Evolutionary conservation across 2,797 vertebrate species (phyloP).

Genomic region (Notolabrus celidotus): DNA sequence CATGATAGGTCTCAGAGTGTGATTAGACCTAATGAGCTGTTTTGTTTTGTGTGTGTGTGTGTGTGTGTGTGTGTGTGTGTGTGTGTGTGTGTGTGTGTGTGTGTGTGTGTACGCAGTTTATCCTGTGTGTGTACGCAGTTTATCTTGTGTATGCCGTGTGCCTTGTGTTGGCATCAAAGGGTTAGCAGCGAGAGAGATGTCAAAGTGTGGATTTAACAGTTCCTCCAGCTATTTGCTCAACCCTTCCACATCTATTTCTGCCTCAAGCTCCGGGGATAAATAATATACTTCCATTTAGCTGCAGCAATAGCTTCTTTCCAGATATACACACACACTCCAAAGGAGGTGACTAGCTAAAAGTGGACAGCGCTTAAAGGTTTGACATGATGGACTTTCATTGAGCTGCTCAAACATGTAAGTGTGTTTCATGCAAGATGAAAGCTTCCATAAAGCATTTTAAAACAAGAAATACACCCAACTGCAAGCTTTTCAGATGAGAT

Average conservation of each 20-base stretch:
- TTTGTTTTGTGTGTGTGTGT: conserved; percentile 2
- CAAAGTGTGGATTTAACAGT: conserved; percentile 48
- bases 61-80: too few species aligned
- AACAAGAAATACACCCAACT: neutral
- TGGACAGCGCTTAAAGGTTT: conserved; percentile 22
- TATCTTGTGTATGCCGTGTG: conserved; percentile 9
- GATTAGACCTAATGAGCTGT: conserved; percentile 51
- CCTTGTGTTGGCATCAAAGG: conserved; percentile 29
- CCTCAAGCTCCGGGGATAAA: conserved; percentile 52
- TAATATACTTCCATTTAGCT: conserved; percentile 42
- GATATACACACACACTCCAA: conserved; percentile 15
- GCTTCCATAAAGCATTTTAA: neutral
- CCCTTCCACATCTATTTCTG: conserved; percentile 48
- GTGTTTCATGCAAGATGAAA: conserved; percentile 21
- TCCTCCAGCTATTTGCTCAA: conserved; percentile 50
- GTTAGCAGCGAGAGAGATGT: conserved; percentile 37
- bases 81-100: too few species aligned
- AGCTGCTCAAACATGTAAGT: neutral
- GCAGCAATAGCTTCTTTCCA: conserved; percentile 9
- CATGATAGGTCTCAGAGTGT: conserved; percentile 29
- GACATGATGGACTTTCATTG: conserved; percentile 9
- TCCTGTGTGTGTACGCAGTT: neutral
- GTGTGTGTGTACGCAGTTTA: too few species aligned
- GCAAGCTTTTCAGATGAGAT: conserved; percentile 7
- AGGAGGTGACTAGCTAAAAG: conserved; percentile 7